Evolutionary conservation across 2,797 vertebrate genomes (phyloP).

Genomic region (Scomberomorus guttatus): DNA sequence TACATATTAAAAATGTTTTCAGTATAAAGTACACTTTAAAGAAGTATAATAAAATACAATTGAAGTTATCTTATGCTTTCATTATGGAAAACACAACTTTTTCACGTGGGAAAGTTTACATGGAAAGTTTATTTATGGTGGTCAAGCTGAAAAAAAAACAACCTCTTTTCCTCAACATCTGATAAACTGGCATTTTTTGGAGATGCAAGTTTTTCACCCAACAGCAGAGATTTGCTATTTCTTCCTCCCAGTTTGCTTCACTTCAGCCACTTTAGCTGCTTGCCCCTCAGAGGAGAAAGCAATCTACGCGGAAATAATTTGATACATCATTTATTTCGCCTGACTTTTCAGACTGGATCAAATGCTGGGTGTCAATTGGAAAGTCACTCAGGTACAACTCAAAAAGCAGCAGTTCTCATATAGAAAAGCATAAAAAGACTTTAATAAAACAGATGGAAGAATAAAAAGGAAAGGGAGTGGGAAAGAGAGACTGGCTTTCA

Average conservation of each 20-base stretch:
- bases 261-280: slow-evolving; percentile 33
- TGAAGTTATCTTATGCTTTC: background rate
- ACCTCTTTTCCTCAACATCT: background rate
- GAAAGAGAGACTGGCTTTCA: slow-evolving; percentile 25
- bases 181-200: background rate
- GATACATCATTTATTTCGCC: slow-evolving; percentile 62
- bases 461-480: slow-evolving; percentile 3
- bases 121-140: background rate
- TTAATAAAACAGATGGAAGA: slow-evolving; percentile 26
- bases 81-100: background rate
- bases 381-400: slow-evolving; percentile 49
- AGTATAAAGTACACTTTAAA: background rate
- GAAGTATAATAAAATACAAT: background rate
- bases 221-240: slow-evolving; percentile 24
- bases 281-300: slow-evolving; percentile 32
- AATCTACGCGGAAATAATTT: slow-evolving; percentile 39
- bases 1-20: background rate
- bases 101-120: background rate
- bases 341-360: slow-evolving; percentile 56
- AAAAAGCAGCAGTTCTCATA: slow-evolving; percentile 42
- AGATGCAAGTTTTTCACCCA: slow-evolving; percentile 43
- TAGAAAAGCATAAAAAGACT: background rate
- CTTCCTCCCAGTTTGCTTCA: background rate
- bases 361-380: slow-evolving; percentile 46
- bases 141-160: slow-evolving; percentile 12